Percentiles rank a stretch among this genome's conserved stretches.
These are phyloP conservation scores for Polypedilum vanderplanki DNA, from an alignment of 1,140 invertebrate species.

Conservation along the genomic window DNA sequence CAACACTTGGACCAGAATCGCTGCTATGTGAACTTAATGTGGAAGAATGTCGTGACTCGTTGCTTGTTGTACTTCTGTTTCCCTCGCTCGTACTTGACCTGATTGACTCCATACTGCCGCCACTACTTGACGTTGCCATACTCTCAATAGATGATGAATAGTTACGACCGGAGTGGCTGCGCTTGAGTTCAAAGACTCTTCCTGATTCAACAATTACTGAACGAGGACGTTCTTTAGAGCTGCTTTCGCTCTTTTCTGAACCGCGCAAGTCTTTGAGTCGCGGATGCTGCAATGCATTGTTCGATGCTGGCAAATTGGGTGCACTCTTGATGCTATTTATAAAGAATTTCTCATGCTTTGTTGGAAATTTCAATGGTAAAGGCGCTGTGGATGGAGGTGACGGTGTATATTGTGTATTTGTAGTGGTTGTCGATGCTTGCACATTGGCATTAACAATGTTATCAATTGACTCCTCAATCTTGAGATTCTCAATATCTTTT, in stretches of 20 bases:
- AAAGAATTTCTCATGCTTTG: slow-evolving; percentile 57
- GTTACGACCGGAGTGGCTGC: slow-evolving; percentile 46
- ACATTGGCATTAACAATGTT: slow-evolving; percentile 24
- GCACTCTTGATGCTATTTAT: slow-evolving; percentile 71
- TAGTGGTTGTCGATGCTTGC: slow-evolving; percentile 36
- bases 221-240: slow-evolving; percentile 37
- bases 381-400: slow-evolving; percentile 73
- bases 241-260: neutral
- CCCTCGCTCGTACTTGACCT: slow-evolving; percentile 75
- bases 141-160: slow-evolving; percentile 73
- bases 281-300: slow-evolving; percentile 51
- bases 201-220: slow-evolving; percentile 42
- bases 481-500: slow-evolving; percentile 21
- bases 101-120: slow-evolving; percentile 75
- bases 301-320: slow-evolving; percentile 62
- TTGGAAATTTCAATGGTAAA: slow-evolving; percentile 65
- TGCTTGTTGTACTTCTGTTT: slow-evolving; percentile 70
- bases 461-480: slow-evolving; percentile 21
- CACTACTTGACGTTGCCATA: slow-evolving; percentile 75
- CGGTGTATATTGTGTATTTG: slow-evolving; percentile 52
- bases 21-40: slow-evolving; percentile 76
- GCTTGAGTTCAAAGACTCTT: slow-evolving; percentile 45
- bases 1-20: slow-evolving; percentile 58
- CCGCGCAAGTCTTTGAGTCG: slow-evolving; percentile 58
- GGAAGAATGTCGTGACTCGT: slow-evolving; percentile 68